A percentile compares a stretch with the other conserved stretches of the same genome.
Conservation (phyloP, 2,888 invertebrate genomes). For the Dynastes maya region DNA sequence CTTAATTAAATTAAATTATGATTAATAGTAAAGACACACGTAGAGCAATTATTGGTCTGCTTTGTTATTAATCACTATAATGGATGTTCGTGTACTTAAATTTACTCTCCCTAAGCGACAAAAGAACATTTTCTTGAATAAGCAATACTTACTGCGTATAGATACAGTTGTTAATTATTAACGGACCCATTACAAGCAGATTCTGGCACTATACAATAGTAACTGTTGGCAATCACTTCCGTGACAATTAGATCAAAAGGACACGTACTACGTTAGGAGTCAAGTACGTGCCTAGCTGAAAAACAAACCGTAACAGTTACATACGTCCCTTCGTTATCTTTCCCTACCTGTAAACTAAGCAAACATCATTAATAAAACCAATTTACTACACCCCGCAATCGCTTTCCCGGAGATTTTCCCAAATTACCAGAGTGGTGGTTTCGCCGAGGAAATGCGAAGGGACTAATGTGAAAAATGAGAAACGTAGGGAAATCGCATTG, state of each 20-base stretch:
- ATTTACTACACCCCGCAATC: constrained; percentile 60
- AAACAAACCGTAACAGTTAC: constrained; percentile 23
- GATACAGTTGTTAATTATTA: neutral
- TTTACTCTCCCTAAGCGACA: too few species aligned
- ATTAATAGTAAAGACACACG: too few species aligned
- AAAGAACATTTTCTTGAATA: too few species aligned
- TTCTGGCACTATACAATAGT: neutral
- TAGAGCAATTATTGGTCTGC: too few species aligned
- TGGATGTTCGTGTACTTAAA: too few species aligned
- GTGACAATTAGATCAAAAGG: constrained; percentile 31
- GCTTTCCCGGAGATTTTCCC: constrained; percentile 42
- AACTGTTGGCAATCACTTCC: constrained; percentile 19
- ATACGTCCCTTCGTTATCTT: constrained; percentile 33
- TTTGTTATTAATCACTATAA: too few species aligned
- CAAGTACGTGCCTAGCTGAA: constrained; percentile 23
- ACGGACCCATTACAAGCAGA: neutral
- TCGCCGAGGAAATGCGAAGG: constrained; percentile 1
- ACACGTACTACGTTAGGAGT: constrained; percentile 16
- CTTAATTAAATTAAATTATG: too few species aligned
- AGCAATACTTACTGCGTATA: too few species aligned
- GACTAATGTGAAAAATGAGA: constrained; percentile 41
- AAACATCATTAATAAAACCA: constrained; percentile 71
- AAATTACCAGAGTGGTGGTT: constrained; percentile 28
- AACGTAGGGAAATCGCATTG: constrained; percentile 43
- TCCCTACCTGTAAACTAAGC: constrained; percentile 57